A percentile compares a stretch with the other conserved stretches of the same genome.
Evolutionary conservation across 1,140 invertebrate genomes (phyloP).

Genomic region (Globodera rostochiensis): DNA sequence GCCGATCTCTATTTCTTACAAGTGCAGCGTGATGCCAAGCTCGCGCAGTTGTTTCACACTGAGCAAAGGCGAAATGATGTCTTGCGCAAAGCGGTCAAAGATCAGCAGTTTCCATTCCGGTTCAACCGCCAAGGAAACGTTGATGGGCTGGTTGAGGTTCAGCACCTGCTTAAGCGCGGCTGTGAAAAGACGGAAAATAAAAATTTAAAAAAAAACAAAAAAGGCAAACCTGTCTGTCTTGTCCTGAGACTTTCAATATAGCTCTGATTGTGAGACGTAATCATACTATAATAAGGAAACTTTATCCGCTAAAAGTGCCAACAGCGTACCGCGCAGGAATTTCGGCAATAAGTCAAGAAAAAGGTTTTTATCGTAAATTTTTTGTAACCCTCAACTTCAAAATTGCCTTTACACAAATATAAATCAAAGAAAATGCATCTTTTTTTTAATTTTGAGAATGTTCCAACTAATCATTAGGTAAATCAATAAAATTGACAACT

Average conservation of each 20-base stretch:
- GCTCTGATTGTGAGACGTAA: not conserved
- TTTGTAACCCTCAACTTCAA: too few species aligned
- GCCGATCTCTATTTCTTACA: slow-evolving; percentile 73
- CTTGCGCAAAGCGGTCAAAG: slow-evolving; percentile 92
- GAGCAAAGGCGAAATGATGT: slow-evolving; percentile 94
- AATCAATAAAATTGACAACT: too few species aligned
- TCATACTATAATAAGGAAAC: not conserved
- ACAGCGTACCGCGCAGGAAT: too few species aligned
- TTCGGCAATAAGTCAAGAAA: too few species aligned
- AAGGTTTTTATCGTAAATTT: too few species aligned
- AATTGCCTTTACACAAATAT: too few species aligned
- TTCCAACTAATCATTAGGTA: too few species aligned
- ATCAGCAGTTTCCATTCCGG: slow-evolving; percentile 75
- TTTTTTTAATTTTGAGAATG: too few species aligned
- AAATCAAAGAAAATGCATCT: too few species aligned
- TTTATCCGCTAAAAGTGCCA: too few species aligned
- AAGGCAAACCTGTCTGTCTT: slow-evolving; percentile 10
- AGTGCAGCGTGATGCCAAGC: slow-evolving; percentile 91
- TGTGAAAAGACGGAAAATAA: slow-evolving; percentile 40
- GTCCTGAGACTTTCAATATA: slow-evolving; percentile 19
- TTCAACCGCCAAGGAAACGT: slow-evolving; percentile 53
- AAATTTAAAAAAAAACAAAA: not conserved
- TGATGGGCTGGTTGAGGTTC: slow-evolving; percentile 62
- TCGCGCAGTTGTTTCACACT: slow-evolving; percentile 93
- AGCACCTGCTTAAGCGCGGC: slow-evolving; percentile 62